A percentile compares a stretch with the other conserved stretches of the same genome.
phyloP scores from a whole-genome alignment of 2,888 invertebrate genomes.

The Hypolimnas misippus region DNA sequence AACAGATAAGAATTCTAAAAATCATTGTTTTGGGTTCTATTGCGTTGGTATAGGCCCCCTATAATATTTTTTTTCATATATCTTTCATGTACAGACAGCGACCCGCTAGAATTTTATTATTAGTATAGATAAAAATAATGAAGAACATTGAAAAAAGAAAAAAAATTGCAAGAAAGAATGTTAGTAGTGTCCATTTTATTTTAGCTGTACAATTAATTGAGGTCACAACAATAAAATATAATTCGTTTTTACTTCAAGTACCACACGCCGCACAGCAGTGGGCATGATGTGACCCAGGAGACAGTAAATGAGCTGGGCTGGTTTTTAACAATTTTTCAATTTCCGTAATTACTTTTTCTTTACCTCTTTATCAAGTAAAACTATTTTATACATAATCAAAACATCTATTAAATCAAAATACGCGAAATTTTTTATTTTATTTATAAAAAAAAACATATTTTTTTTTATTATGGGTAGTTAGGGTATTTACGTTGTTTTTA shows the following conservation, averaged over 20 bases:
- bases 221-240: conserved; percentile 14
- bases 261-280: background rate
- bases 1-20: too few relatives aligned
- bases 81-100: too few relatives aligned
- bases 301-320: conserved; percentile 10
- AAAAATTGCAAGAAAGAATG: too few relatives aligned
- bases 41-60: too few relatives aligned
- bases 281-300: conserved; percentile 6
- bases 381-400: background rate
- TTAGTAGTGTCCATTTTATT: background rate
- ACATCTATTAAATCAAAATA: background rate
- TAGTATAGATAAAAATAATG: too few relatives aligned
- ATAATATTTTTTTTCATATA: too few relatives aligned
- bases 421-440: background rate
- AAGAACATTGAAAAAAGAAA: too few relatives aligned
- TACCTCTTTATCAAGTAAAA: background rate
- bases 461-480: too few relatives aligned
- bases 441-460: too few relatives aligned
- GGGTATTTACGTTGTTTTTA: too few relatives aligned
- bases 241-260: conserved; percentile 18
- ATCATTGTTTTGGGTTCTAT: too few relatives aligned
- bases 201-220: background rate
- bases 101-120: too few relatives aligned
- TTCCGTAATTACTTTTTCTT: background rate
- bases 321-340: conserved; percentile 10